A percentile compares a stretch with the other conserved stretches of the same genome.
phyloP scores from a whole-genome alignment of 2,888 invertebrate species.

The Drepana falcataria region DNA sequence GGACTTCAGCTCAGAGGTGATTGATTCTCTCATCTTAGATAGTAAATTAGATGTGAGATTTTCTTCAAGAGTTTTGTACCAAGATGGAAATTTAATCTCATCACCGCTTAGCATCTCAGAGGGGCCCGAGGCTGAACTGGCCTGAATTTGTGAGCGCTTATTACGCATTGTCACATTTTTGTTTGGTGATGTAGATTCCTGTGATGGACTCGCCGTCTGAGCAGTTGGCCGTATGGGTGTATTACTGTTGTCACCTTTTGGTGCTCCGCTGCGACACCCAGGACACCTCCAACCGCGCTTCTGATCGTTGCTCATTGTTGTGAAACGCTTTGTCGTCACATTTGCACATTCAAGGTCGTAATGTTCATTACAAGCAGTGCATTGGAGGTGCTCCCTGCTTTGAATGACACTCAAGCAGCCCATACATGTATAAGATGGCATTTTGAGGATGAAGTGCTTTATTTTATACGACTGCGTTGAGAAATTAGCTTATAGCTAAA shows the following conservation, averaged over 20 bases:
- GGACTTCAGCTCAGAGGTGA: not conserved
- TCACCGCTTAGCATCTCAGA: not conserved
- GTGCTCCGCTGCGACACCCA: not conserved
- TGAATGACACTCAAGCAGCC: not conserved
- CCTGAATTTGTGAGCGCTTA: not conserved
- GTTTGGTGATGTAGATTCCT: not conserved
- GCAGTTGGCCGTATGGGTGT: not conserved
- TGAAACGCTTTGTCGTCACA: no score
- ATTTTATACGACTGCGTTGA: no score
- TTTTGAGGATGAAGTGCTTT: no score
- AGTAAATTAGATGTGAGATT: not conserved
- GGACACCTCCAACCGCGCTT: not conserved
- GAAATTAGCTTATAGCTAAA: no score
- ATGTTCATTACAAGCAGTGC: not conserved
- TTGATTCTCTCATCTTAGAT: not conserved
- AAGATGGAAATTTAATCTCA: not conserved
- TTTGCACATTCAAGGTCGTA: not conserved
- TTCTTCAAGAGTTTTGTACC: not conserved
- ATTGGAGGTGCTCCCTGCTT: not conserved
- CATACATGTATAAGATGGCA: not conserved
- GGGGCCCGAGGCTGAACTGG: not conserved
- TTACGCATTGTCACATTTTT: not conserved
- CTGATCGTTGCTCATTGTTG: not conserved
- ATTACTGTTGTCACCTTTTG: not conserved
- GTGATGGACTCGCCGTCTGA: not conserved